Evolutionary conservation across 1,140 invertebrate genomes (phyloP), one percentile per base, ranked within the genome.

Genomic region (Pseudomyrmex pallidus): DNA sequence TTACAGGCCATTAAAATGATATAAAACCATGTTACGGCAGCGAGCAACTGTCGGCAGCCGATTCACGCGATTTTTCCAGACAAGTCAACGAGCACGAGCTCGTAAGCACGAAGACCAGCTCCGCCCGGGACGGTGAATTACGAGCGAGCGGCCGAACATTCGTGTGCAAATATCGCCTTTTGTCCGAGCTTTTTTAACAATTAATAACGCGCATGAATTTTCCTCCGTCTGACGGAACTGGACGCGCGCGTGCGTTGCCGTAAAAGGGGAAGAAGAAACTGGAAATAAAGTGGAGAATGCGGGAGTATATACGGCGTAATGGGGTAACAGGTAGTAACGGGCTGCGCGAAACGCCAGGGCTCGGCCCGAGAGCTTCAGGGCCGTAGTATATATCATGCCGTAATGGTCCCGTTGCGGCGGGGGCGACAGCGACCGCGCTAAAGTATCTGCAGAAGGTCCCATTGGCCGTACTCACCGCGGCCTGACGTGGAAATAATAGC

Each of bases 371-470:
- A 89, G 74, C 90, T 80, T 87, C 90, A 88, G 85, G 87, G 74
- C 89, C 86, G 84, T 86, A 85, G 85, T 83, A 89, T 92, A 91
- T 91, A 91, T 92, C 91, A 92, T 87, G 84, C 68, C 66, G 83
- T 92, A 92, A 92, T 92, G 91, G 92, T 92, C 91, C 92, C 90
- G 77, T 83, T 91, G 91, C 84, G 90, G 87, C 85, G 13, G 52
- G 74, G 74, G 74, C 84, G 89, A 90, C 90, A 88, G 66, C 86
- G 74, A 25, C 68, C 76, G 78, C 67, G 85, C 74, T 91, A 83
- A 91, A 92, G 83, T 90, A 91, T 90, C 87, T 90, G 62, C 77
- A 20, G 59, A 76, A 85, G 48, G 77, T 86, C 63, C 72, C 54
- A 76, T 82, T 67, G 70, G 59, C 78, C 46, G 59, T 72, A 63